These are phyloP conservation scores for Manis javanica DNA, from an alignment of 2,797 vertebrate species.

Conservation along the genomic window DNA sequence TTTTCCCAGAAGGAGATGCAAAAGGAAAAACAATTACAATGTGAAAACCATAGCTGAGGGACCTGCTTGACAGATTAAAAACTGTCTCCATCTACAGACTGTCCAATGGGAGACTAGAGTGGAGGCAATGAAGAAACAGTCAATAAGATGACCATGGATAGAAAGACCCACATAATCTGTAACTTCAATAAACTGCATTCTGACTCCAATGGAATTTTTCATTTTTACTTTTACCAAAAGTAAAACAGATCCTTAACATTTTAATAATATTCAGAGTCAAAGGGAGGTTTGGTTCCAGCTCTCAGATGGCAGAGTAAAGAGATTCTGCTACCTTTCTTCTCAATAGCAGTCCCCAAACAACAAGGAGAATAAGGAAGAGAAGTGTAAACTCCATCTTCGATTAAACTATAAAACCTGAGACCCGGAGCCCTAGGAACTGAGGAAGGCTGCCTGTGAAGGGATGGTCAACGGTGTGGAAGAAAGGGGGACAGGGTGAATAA, in stretches of 20 bases:
- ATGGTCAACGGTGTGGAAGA: background rate
- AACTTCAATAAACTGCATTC: background rate
- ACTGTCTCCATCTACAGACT: background rate
- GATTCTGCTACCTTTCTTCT: background rate
- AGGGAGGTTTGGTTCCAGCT: background rate
- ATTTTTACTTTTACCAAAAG: no score
- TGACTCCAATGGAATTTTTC: background rate
- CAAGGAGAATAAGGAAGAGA: background rate
- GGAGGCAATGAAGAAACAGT: background rate
- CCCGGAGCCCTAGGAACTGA: background rate
- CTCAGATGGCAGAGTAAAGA: background rate
- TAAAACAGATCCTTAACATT: background rate
- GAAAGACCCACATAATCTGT: background rate
- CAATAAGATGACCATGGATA: background rate
- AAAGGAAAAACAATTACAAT: background rate
- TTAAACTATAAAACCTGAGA: background rate
- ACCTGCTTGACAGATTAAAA: background rate
- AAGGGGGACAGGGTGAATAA: background rate
- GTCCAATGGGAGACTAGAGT: background rate
- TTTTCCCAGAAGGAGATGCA: background rate
- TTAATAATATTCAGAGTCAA: background rate
- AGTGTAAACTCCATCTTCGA: background rate
- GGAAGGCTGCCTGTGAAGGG: background rate
- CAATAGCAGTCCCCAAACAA: background rate
- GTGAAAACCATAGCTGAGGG: background rate